Conservation (phyloP, 2,888 invertebrate species). For the Machimus atricapillus region DNA sequence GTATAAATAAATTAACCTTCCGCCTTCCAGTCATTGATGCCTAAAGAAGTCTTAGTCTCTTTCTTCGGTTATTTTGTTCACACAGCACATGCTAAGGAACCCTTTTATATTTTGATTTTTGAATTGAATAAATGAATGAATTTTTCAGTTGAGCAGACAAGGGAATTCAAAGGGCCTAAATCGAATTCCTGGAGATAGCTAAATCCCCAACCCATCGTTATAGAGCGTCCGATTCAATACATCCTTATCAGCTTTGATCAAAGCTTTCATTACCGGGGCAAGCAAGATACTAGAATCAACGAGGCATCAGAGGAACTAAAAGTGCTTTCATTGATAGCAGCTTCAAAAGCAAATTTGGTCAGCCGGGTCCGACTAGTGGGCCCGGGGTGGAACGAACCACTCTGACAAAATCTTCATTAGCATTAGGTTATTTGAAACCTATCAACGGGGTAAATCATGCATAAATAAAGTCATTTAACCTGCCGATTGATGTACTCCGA, state of each 20-base stretch:
- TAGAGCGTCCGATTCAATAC: neutral
- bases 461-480: constrained; percentile 7
- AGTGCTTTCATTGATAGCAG: neutral
- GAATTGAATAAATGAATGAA: constrained; percentile 9
- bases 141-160: neutral
- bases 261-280: constrained; percentile 21
- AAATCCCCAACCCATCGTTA: neutral
- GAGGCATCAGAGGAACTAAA: neutral
- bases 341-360: neutral
- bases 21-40: neutral
- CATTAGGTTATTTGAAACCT: constrained; percentile 1
- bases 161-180: neutral
- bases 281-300: neutral
- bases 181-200: neutral
- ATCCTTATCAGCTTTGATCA: constrained; percentile 7
- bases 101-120: constrained; percentile 10
- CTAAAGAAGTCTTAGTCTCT: neutral
- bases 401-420: constrained; percentile 8
- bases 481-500: neutral
- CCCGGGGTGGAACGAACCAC: neutral
- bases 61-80: neutral
- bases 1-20: neutral
- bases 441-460: constrained; percentile 16
- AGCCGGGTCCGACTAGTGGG: neutral
- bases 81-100: neutral